Base-by-base conservation (phyloP, 2,797 vertebrate genomes). In the Lepilemur septentrionalis region DNA sequence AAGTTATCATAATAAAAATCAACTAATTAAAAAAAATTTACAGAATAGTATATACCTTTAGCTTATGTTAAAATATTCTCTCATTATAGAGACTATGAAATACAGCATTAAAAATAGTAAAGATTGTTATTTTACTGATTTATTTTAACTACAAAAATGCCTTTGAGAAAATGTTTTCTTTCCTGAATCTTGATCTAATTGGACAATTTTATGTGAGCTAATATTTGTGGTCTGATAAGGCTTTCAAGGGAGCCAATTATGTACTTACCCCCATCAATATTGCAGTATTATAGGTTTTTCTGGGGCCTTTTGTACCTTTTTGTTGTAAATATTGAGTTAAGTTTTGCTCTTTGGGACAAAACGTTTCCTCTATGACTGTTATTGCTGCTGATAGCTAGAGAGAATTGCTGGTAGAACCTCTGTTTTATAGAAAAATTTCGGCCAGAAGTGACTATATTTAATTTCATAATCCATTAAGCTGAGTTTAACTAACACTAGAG, bases 171-270 rank as follows among this genome's bases (percentile, higher is more conserved):
- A 97, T 94, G 43, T 91, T 94, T 96, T 23, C 94, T 97, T 93
- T 92, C 41, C 86, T 95, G 90, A 57, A 75, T 97, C 93, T 96
- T 38, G 23, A 98, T 89, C 61, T 98, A 98, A 97, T 97, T 98
- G 98, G 97, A 91, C 92, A 94, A 93, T 97, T 98, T 97, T 97
- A 97, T 97, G 83, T 96, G 89, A 97, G 94, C 92, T 98, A 97
- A 96, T 98, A 98, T 97, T 98, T 98, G 96, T 97, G 25, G 4
- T 94, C 88, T 95, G 67, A 94, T 97, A 96, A 98, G 84, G 32
- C 97, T 98, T 98, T 98, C 98, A 98, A 97, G 97, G 97, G 97
- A 98, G 59, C 93, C 93, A 98, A 97, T 98, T 98, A 97, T 75
- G 11, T 96, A 79, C 81, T 98, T 72, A 52, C 41, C 35, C 22